A percentile compares a stretch with the other conserved stretches of the same genome.
Evolutionary conservation across 2,113 vertebrate genomes (phyloP).

Genomic region (Progne subis): DNA sequence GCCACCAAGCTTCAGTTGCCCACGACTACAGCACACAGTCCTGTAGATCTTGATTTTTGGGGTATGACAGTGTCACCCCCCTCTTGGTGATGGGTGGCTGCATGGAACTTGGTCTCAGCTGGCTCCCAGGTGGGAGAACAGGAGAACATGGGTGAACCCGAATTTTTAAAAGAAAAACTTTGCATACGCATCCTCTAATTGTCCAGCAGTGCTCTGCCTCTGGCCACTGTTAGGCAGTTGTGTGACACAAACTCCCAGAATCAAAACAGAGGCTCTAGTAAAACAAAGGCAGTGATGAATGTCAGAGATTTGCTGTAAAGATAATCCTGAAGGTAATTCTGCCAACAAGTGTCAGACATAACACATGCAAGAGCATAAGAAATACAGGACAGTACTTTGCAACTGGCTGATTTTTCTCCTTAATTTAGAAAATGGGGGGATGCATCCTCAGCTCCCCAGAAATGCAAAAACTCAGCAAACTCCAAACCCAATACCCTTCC

Average conservation of each 20-base stretch:
- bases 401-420: neutral
- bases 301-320: neutral
- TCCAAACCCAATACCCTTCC: neutral
- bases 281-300: neutral
- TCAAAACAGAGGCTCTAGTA: neutral
- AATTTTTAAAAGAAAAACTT: neutral
- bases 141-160: neutral
- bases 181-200: fast-evolving
- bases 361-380: fast-evolving
- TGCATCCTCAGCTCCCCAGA: fast-evolving
- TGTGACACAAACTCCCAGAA: neutral
- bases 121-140: neutral
- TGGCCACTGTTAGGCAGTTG: neutral
- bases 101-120: neutral
- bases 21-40: fast-evolving
- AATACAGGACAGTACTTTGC: neutral
- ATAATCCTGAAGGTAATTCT: neutral
- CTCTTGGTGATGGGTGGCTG: neutral
- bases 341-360: neutral
- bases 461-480: neutral
- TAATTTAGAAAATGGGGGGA: neutral
- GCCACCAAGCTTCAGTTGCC: neutral
- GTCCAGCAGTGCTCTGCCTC: neutral
- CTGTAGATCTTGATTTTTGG: neutral
- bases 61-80: neutral